Evolutionary conservation across 2,888 invertebrate species (phyloP), one percentile per base, ranked within the genome.

Genomic region (Deroplatys truncata): DNA sequence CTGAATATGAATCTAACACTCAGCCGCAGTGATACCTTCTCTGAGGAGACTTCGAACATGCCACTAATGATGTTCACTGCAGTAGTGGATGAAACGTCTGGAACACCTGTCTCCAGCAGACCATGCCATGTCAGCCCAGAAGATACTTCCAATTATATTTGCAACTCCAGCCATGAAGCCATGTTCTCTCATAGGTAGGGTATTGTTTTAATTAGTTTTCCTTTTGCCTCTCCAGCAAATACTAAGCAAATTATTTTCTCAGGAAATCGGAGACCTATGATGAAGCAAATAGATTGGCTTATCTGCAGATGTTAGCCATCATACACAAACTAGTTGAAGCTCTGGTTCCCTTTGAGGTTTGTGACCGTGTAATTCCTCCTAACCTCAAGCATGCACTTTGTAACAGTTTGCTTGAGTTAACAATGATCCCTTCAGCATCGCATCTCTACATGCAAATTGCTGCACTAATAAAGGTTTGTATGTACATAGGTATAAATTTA

Each of bases 261-360:
- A 43, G 43, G 31, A 84, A 72, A 72, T 72, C 56, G 20, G 56
- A 72, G 56, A 72, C 56, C 56, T 72, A 20, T 20, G 83, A 89
- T 82, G 88, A 86, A 13, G 84, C 28, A 9, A 43, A 72, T 86
- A 93, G 94, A 90, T 92, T 93, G 43, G 93, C 93, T 1, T 94
- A 95, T 91, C 92, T 95, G n/a, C 93, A 93, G 91, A 92, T 95
- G 89, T 91, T 94, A 82, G 93, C 93, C 89, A 92, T 93, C 87
- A 93, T 93, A 91, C 92, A 92, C 9, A 93, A 93, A 91, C 92
- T 94, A 28, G 91, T 94, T 89, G 92, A 93, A 84, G 92, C 92
- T 90, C 92, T 94, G 82, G 93, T 95, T 35, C 94, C 94, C 3
- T 88, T 93, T 84, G 93, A 93, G 89, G 92, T 93, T 91, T 93